phyloP scores from a whole-genome alignment of 1,140 invertebrate species.

The Formica exsecta region DNA sequence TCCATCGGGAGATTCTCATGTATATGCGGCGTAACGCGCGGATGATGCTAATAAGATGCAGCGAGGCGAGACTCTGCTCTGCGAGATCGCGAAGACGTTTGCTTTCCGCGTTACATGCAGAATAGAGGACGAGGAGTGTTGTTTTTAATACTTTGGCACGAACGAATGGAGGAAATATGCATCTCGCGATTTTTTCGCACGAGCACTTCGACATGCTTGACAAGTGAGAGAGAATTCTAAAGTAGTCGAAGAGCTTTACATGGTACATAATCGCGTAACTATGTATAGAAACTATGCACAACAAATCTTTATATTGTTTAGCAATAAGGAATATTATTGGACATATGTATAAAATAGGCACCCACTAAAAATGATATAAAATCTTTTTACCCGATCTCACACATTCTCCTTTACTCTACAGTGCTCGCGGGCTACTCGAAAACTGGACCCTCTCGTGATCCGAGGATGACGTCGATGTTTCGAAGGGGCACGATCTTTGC shows the following conservation, averaged over 20 bases:
- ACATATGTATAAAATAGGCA: too few species aligned
- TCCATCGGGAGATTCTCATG: constrained; percentile 34
- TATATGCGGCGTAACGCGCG: constrained; percentile 43
- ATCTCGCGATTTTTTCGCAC: constrained; percentile 10
- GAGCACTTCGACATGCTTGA: constrained; percentile 4
- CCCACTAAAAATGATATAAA: background rate
- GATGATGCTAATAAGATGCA: constrained; percentile 61
- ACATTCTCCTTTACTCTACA: constrained; percentile 32
- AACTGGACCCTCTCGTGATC: constrained; percentile 66
- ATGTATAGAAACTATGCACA: background rate
- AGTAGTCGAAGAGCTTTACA: background rate
- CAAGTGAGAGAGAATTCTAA: constrained; percentile 14
- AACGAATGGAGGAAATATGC: background rate
- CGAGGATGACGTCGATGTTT: constrained; percentile 87
- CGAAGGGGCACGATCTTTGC: constrained; percentile 94
- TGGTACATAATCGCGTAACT: background rate
- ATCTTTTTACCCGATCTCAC: background rate
- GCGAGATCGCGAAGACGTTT: constrained; percentile 47
- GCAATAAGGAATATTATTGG: background rate
- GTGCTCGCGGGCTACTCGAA: constrained; percentile 65
- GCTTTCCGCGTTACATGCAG: constrained; percentile 21
- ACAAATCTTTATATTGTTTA: background rate
- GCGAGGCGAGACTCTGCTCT: constrained; percentile 54
- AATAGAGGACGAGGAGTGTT: constrained; percentile 29
- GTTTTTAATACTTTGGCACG: constrained; percentile 14